These are phyloP conservation scores for Ischnus inquisitorius DNA, from an alignment of 2,888 invertebrate species.

Conservation along the genomic window DNA sequence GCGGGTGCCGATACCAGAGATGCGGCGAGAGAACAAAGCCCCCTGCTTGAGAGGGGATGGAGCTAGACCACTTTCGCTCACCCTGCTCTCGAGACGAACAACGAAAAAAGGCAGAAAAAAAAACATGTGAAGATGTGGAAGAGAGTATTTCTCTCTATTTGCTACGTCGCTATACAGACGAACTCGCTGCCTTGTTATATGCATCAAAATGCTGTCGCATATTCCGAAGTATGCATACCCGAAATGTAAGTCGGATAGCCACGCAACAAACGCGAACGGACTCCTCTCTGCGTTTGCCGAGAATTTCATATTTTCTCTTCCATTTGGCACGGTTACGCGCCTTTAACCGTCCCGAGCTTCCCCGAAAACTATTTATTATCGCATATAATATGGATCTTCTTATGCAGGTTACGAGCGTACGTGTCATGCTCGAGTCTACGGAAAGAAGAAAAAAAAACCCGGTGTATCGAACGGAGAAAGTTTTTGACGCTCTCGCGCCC, in stretches of 20 bases:
- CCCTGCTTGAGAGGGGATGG: neutral
- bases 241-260: neutral
- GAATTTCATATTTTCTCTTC: neutral
- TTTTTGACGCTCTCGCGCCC: conserved; percentile 60
- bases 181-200: neutral
- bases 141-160: conserved; percentile 19
- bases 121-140: conserved; percentile 35
- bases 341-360: neutral
- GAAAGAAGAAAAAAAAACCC: conserved; percentile 12
- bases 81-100: conserved; percentile 53
- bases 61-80: conserved; percentile 63
- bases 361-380: conserved; percentile 45
- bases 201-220: neutral
- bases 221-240: neutral
- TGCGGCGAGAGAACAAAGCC: conserved; percentile 50
- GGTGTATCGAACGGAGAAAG: conserved; percentile 64
- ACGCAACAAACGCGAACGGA: neutral
- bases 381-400: conserved; percentile 19
- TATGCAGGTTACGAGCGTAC: neutral
- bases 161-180: conserved; percentile 8
- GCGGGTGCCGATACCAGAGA: conserved; percentile 6
- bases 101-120: conserved; percentile 51
- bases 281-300: neutral
- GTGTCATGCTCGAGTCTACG: conserved; percentile 1
- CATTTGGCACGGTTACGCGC: too few relatives aligned